Evolutionary conservation across 2,888 invertebrate genomes (phyloP).

Genomic region (Tetropium fuscum): DNA sequence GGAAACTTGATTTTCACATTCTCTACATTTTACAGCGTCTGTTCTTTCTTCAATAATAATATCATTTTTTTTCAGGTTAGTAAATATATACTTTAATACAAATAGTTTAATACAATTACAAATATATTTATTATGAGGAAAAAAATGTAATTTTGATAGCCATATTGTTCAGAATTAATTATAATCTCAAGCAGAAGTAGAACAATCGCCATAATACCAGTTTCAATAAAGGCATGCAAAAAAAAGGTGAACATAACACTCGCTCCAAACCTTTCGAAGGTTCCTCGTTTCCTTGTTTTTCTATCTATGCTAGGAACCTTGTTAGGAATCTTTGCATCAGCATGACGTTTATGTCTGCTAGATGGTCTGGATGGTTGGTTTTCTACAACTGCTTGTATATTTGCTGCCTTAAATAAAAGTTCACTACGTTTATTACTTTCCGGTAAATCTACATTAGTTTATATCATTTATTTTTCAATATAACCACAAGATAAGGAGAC

Average conservation of each 20-base stretch:
- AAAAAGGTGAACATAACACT: conserved; percentile 65
- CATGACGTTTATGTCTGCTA: conserved; percentile 61
- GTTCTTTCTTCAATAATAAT: conserved; percentile 51
- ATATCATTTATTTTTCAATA: no score
- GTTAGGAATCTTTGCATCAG: conserved; percentile 49
- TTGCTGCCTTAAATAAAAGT: conserved; percentile 49
- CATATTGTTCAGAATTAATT: conserved; percentile 65
- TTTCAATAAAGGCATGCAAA: conserved; percentile 52
- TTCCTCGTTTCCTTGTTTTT: conserved; percentile 70
- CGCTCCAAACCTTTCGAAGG: conserved; percentile 72
- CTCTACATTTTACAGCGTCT: conserved; percentile 44
- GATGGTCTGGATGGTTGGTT: conserved; percentile 49
- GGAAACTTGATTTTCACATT: conserved; percentile 29
- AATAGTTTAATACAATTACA: conserved; percentile 11
- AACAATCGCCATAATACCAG: conserved; percentile 53
- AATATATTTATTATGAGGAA: conserved; percentile 20
- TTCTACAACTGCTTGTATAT: conserved; percentile 31
- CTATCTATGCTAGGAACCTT: conserved; percentile 52
- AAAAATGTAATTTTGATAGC: conserved; percentile 44
- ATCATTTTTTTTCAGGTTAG: no score
- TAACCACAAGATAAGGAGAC: no score
- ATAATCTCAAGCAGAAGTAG: conserved; percentile 59
- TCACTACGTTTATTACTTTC: conserved; percentile 53
- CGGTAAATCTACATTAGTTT: no score
- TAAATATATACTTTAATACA: conserved; percentile 3